These are phyloP conservation scores for Psix sp. DNA, from an alignment of 1,140 invertebrate species.

Conservation along the genomic window DNA sequence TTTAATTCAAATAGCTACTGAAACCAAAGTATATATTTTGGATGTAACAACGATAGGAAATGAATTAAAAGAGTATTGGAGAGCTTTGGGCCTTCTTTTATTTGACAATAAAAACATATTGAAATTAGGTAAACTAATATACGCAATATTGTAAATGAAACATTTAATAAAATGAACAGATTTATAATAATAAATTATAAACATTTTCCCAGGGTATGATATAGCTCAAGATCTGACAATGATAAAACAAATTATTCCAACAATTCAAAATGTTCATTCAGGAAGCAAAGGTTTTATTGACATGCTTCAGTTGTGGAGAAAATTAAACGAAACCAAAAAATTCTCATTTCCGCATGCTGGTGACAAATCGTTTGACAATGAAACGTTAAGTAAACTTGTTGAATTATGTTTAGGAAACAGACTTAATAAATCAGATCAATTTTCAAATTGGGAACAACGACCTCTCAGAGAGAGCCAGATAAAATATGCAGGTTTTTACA, in stretches of 20 bases:
- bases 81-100: slow-evolving; percentile 75
- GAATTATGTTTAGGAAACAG: slow-evolving; percentile 83
- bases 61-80: slow-evolving; percentile 78
- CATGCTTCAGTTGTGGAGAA: slow-evolving; percentile 77
- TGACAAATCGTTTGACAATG: slow-evolving; percentile 67
- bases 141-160: background rate
- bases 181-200: slow-evolving; percentile 28
- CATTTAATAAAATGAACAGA: background rate
- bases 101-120: slow-evolving; percentile 83
- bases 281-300: slow-evolving; percentile 77
- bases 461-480: slow-evolving; percentile 86
- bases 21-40: slow-evolving; percentile 82
- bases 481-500: slow-evolving; percentile 84
- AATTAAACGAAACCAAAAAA: slow-evolving; percentile 74
- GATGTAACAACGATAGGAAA: slow-evolving; percentile 81
- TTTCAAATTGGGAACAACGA: slow-evolving; percentile 91
- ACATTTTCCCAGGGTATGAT: slow-evolving; percentile 78
- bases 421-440: slow-evolving; percentile 88
- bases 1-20: slow-evolving; percentile 85
- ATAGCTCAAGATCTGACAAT: slow-evolving; percentile 79
- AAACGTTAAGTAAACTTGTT: slow-evolving; percentile 84
- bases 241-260: slow-evolving; percentile 78
- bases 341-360: slow-evolving; percentile 77
- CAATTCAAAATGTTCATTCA: slow-evolving; percentile 73
- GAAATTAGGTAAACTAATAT: slow-evolving; percentile 79